These are phyloP conservation scores for Phenacoccus solenopsis DNA, from an alignment of 1,140 invertebrate genomes.

Conservation along the genomic window DNA sequence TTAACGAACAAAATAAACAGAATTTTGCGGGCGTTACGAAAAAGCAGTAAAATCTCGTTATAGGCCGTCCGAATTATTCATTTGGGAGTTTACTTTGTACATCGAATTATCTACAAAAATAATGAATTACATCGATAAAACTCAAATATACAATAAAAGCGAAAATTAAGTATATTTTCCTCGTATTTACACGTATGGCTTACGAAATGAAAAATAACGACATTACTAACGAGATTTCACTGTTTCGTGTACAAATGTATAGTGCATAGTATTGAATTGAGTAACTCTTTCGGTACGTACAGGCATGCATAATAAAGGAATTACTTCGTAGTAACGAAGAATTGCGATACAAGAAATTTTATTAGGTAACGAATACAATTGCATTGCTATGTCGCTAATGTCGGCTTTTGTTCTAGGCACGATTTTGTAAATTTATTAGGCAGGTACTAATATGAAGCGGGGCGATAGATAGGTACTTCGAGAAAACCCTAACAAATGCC, in stretches of 20 bases:
- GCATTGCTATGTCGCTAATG: neutral
- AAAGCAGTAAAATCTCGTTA: constrained; percentile 15
- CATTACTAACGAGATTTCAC: constrained; percentile 6
- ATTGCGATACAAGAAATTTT: neutral
- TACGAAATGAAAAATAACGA: neutral
- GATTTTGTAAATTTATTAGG: neutral
- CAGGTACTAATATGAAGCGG: neutral
- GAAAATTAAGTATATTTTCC: neutral
- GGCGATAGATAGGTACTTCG: neutral
- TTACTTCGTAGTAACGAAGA: neutral
- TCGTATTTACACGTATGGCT: neutral
- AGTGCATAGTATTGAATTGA: no score
- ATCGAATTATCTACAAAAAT: neutral
- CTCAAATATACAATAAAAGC: neutral
- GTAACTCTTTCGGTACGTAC: neutral
- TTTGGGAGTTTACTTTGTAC: constrained; percentile 16
- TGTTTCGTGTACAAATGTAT: no score
- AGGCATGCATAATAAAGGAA: neutral
- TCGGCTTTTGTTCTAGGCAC: neutral
- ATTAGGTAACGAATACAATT: neutral
- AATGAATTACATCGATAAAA: neutral
- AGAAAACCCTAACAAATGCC: neutral
- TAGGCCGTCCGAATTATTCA: neutral
- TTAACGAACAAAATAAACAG: neutral
- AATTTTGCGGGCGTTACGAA: neutral